Evolutionary conservation across 2,113 vertebrate genomes (phyloP).

Genomic region (Pavo muticus): DNA sequence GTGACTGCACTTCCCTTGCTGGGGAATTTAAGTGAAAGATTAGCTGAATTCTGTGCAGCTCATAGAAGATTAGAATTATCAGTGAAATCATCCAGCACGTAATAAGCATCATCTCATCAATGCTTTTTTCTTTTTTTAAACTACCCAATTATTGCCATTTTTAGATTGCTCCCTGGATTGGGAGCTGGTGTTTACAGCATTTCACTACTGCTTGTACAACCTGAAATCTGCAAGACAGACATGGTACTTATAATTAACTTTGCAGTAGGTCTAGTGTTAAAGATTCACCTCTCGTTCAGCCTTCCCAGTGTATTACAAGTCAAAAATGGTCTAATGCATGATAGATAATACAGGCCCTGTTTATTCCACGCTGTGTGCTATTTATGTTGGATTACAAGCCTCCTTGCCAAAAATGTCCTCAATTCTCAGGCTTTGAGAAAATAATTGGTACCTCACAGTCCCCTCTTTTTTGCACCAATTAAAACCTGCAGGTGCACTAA

Average conservation of each 20-base stretch:
- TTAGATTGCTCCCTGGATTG: not conserved
- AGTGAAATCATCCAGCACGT: slow-evolving; percentile 21
- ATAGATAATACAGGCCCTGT: slow-evolving; percentile 28
- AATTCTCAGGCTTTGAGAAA: not conserved
- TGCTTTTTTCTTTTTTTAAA: not conserved
- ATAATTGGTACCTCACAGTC: slow-evolving; percentile 32
- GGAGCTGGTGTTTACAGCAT: not conserved
- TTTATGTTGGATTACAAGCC: slow-evolving; percentile 42
- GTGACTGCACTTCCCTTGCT: not conserved
- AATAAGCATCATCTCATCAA: slow-evolving; percentile 34
- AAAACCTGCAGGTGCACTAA: slow-evolving; percentile 57
- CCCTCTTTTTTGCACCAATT: slow-evolving; percentile 51
- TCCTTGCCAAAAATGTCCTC: not conserved
- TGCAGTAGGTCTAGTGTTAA: slow-evolving; percentile 10
- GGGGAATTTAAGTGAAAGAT: not conserved
- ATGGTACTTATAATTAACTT: slow-evolving; percentile 17
- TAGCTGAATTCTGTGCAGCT: slow-evolving; percentile 5
- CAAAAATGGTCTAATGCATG: not conserved
- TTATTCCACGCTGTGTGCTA: slow-evolving; percentile 18
- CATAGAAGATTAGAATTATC: slow-evolving; percentile 30
- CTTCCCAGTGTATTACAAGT: not conserved
- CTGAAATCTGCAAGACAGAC: not conserved
- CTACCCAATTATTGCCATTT: not conserved
- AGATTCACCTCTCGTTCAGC: not conserved
- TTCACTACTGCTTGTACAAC: not conserved